These are phyloP conservation scores for Papilio polyxenes DNA, from an alignment of 1,140 invertebrate species.

Conservation along the genomic window DNA sequence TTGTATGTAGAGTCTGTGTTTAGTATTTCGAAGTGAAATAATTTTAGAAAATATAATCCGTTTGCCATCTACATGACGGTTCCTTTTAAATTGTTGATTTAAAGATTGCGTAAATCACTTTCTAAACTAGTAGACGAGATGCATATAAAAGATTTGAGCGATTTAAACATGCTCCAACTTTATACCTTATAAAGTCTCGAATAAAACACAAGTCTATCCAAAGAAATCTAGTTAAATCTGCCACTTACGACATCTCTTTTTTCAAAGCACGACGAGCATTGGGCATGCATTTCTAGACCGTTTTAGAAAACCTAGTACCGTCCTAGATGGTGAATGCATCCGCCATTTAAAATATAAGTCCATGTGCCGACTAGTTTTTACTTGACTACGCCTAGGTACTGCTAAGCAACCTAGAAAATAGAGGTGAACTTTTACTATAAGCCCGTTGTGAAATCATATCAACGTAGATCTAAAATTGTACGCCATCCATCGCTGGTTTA, in stretches of 20 bases:
- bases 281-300: conserved; percentile 58
- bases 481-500: background rate
- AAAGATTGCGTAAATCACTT: conserved; percentile 8
- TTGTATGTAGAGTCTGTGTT: background rate
- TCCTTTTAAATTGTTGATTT: background rate
- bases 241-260: conserved; percentile 47
- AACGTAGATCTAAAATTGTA: background rate
- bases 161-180: background rate
- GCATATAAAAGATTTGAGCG: conserved; percentile 12
- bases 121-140: background rate
- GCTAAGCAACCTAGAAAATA: conserved; percentile 68
- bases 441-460: background rate
- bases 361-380: conserved; percentile 64
- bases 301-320: conserved; percentile 62
- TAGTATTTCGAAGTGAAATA: background rate
- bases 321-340: conserved; percentile 62
- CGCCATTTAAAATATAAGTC: conserved; percentile 65
- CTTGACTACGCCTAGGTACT: conserved; percentile 51
- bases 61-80: background rate
- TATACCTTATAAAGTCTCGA: conserved; percentile 16
- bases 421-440: conserved; percentile 53
- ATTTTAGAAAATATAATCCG: background rate
- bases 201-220: conserved; percentile 18
- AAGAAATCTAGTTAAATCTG: conserved; percentile 41
- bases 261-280: conserved; percentile 39